These are phyloP conservation scores for Typhlichthys eigenmanni DNA, from an alignment of 2,797 vertebrate species.

Conservation along the genomic window DNA sequence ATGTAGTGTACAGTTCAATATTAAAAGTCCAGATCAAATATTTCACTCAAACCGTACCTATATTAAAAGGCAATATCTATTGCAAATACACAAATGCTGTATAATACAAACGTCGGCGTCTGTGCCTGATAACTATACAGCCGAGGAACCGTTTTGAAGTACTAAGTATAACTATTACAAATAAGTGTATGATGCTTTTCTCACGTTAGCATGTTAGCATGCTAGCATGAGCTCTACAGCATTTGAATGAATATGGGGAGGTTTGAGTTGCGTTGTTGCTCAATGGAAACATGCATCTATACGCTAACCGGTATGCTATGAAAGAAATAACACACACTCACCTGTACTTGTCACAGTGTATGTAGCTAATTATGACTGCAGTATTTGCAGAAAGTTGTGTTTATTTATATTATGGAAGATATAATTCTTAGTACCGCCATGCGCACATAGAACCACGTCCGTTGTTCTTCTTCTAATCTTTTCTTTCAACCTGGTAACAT, in stretches of 20 bases:
- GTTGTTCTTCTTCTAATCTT: slow-evolving; percentile 42
- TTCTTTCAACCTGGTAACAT: accelerated
- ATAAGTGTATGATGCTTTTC: not conserved
- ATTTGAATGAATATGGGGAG: slow-evolving; percentile 52
- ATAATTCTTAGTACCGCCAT: slow-evolving; percentile 61
- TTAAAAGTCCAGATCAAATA: too few relatives aligned
- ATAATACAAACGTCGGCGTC: too few relatives aligned
- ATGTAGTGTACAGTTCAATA: too few relatives aligned
- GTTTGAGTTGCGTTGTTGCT: slow-evolving; percentile 52
- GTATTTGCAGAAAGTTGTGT: not conserved
- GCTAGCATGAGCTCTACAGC: slow-evolving; percentile 47
- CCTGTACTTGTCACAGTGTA: slow-evolving; percentile 21
- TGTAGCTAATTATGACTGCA: not conserved
- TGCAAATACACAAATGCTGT: too few relatives aligned
- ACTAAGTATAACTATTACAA: not conserved
- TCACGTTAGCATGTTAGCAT: slow-evolving; percentile 15
- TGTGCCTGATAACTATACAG: not conserved
- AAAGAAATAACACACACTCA: slow-evolving; percentile 10
- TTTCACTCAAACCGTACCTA: too few relatives aligned
- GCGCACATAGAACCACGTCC: slow-evolving; percentile 53
- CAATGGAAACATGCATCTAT: not conserved
- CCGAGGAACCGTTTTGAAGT: not conserved
- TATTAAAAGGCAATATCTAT: too few relatives aligned
- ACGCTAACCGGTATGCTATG: not conserved
- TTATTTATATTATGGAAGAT: slow-evolving; percentile 15